phyloP scores from a whole-genome alignment of 1,140 invertebrate genomes.

The Tetragonula clypearis region DNA sequence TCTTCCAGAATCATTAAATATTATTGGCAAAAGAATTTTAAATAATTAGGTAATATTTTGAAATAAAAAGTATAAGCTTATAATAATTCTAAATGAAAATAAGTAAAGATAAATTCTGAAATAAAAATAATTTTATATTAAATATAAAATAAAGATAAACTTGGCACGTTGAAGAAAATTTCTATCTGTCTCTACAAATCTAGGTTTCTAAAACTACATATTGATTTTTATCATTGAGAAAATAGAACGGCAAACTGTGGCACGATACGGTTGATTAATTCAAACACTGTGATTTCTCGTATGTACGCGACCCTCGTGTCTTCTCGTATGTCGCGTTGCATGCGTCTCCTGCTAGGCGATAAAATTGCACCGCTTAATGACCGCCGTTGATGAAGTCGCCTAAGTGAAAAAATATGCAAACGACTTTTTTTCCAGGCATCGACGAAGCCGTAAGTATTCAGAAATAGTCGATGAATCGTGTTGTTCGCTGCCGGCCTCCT shows the following conservation, averaged over 20 bases:
- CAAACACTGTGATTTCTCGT: constrained; percentile 36
- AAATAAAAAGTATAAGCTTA: no score
- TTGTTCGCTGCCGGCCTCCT: background rate
- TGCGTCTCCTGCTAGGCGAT: constrained; percentile 38
- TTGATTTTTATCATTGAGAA: background rate
- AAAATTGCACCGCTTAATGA: constrained; percentile 57
- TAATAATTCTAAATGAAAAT: no score
- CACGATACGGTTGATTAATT: constrained; percentile 14
- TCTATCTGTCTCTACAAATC: background rate
- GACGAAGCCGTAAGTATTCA: constrained; percentile 36
- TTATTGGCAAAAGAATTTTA: no score
- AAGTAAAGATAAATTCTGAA: no score
- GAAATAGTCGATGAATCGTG: constrained; percentile 36
- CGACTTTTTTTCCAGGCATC: constrained; percentile 32
- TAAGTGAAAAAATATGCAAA: constrained; percentile 62
- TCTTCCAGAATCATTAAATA: no score
- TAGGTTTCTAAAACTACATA: background rate
- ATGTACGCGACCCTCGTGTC: background rate
- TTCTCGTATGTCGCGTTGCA: constrained; percentile 18
- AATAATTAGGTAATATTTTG: no score
- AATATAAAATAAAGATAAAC: no score
- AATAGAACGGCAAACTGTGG: background rate
- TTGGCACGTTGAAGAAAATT: no score
- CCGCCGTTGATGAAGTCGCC: constrained; percentile 44
- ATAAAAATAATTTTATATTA: no score